These are phyloP conservation scores for Catamblyrhynchus diadema DNA, from an alignment of 2,797 vertebrate species.

Conservation along the genomic window DNA sequence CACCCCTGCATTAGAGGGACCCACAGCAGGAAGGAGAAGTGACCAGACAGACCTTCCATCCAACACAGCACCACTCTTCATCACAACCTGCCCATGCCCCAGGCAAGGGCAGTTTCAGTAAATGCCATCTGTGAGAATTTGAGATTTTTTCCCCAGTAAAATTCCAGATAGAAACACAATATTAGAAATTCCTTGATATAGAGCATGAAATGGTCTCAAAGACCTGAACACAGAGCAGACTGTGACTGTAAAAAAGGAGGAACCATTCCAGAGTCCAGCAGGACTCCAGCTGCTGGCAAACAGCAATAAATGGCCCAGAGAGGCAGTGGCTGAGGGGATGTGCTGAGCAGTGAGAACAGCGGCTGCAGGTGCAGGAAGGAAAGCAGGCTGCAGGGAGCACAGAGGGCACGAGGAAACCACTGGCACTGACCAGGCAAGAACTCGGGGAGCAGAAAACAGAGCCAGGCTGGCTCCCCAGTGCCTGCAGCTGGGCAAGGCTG, in stretches of 20 bases:
- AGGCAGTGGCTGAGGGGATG: neutral
- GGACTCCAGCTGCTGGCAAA: neutral
- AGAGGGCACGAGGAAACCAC: neutral
- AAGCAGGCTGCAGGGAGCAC: neutral
- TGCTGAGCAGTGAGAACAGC: neutral
- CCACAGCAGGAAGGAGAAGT: neutral
- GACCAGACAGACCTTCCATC: accelerated
- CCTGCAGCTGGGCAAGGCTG: neutral
- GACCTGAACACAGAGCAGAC: neutral
- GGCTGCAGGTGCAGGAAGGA: neutral
- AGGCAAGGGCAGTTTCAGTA: neutral
- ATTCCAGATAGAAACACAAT: neutral
- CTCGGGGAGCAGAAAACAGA: accelerated
- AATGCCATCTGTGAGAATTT: neutral
- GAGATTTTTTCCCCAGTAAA: neutral
- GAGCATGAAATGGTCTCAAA: neutral
- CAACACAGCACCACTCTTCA: neutral
- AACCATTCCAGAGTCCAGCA: neutral
- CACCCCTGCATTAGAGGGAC: neutral
- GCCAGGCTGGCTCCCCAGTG: neutral
- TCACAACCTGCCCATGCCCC: accelerated
- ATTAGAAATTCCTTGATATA: neutral
- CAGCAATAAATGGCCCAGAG: neutral
- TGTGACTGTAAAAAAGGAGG: neutral
- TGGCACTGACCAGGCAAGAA: neutral